Evolutionary conservation across 2,113 vertebrate species (phyloP).

Genomic region (Numida meleagris): DNA sequence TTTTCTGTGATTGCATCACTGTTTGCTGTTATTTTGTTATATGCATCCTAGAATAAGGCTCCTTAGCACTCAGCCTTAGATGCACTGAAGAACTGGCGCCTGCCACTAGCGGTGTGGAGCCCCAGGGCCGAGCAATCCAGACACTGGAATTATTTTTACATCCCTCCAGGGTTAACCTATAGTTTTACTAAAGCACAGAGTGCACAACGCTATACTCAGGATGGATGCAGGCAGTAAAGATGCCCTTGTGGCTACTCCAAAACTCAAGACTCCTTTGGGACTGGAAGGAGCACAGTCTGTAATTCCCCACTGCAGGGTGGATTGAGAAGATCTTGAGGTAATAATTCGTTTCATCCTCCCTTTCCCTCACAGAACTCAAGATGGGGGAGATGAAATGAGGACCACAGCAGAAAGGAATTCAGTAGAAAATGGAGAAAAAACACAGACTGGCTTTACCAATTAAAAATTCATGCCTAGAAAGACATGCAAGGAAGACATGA

Average conservation of each 20-base stretch:
- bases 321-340: neutral
- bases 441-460: neutral
- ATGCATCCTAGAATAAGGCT: neutral
- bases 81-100: neutral
- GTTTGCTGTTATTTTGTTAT: neutral
- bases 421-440: neutral
- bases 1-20: neutral
- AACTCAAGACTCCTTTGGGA: neutral
- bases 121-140: neutral
- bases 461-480: constrained; percentile 25
- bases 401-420: constrained; percentile 4
- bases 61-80: neutral
- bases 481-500: constrained; percentile 34
- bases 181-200: neutral
- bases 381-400: neutral
- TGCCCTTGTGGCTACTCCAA: neutral
- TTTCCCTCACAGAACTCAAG: constrained; percentile 44
- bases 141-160: neutral
- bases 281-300: neutral
- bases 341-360: neutral
- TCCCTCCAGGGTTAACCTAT: neutral
- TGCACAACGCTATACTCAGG: neutral
- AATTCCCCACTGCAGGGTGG: neutral
- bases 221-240: neutral
- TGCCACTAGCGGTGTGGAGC: neutral